phyloP scores from a whole-genome alignment of 2,888 invertebrate genomes.

The Cheilosia grossa region DNA sequence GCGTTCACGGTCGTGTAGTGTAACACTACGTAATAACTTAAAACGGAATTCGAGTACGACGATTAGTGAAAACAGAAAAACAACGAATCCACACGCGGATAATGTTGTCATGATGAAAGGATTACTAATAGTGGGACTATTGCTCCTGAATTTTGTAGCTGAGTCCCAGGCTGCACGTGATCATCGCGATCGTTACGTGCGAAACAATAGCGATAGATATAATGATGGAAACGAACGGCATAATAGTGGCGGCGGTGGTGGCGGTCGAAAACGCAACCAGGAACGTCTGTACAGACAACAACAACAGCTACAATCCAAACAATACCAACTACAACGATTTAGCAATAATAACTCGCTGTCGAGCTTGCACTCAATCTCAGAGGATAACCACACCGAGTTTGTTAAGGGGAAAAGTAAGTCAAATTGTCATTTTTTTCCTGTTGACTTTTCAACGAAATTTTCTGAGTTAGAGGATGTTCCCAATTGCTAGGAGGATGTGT shows the following conservation, averaged over 20 bases:
- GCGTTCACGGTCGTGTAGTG: constrained; percentile 9
- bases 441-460: background rate
- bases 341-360: constrained; percentile 70
- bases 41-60: constrained; percentile 29
- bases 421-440: background rate
- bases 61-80: constrained; percentile 51
- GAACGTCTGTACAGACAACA: constrained; percentile 55
- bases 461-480: no score
- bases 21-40: constrained; percentile 6
- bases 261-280: constrained; percentile 68
- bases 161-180: constrained; percentile 77
- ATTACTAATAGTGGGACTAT: constrained; percentile 78
- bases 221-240: constrained; percentile 40
- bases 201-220: constrained; percentile 76
- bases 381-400: constrained; percentile 86
- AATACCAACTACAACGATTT: constrained; percentile 62
- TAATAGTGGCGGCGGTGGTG: constrained; percentile 34
- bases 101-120: constrained; percentile 78
- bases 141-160: constrained; percentile 79
- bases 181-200: constrained; percentile 78
- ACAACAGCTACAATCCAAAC: constrained; percentile 76
- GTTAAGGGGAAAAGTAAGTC: constrained; percentile 92
- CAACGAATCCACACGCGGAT: constrained; percentile 65
- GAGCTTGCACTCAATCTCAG: constrained; percentile 75
- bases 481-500: no score